Base-by-base conservation (phyloP, 2,113 vertebrate species). In the Anhinga anhinga region DNA sequence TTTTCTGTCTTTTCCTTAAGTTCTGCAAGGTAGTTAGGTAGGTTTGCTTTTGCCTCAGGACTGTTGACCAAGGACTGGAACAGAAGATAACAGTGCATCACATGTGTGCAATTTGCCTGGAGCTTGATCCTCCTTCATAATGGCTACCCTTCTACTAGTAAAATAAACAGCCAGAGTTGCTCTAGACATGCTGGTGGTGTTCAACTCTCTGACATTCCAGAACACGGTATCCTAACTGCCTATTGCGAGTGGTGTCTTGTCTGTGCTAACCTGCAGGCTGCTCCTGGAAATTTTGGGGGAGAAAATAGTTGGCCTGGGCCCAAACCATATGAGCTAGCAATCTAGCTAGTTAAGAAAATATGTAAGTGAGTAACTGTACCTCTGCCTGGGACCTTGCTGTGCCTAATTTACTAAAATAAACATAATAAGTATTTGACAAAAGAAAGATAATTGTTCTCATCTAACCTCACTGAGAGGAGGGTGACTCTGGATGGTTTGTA, bases 31-130 rank as follows among this genome's bases (percentile, higher is more conserved):
- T 97, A 98, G 2, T 0, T 1, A 4, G 97, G 91, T 34, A 98
- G 87, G 2, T 88, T 21, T 56, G 36, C 16, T 44, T 90, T 91
- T 88, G 93, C 65, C 0, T 67, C 50, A 2, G 98, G 98, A 65
- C 97, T 96, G 42, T 63, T 93, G 82, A 96, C 61, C 96, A 98
- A 96, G 65, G 88, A 40, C 98, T 98, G 87, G 55, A 89, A 96
- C 50, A 52, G 65, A 96, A 97, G 76, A 87, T 26, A 93, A 84
- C 45, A 90, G 21, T 52, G n/a, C 10, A 42, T 76, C 38, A 79
- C 23, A 14, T 7, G 6, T 12, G 21, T 53, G 52, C 53, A 61
- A 4, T 65, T 66, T 67, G 6, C n/a, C 53, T 50, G 30, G 45
- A 67, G 42, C 58, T 61, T 70, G 44, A 55, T n/a, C 56, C 29